Evolutionary conservation across 1,140 invertebrate genomes (phyloP).

Genomic region (Saccostrea echinata): DNA sequence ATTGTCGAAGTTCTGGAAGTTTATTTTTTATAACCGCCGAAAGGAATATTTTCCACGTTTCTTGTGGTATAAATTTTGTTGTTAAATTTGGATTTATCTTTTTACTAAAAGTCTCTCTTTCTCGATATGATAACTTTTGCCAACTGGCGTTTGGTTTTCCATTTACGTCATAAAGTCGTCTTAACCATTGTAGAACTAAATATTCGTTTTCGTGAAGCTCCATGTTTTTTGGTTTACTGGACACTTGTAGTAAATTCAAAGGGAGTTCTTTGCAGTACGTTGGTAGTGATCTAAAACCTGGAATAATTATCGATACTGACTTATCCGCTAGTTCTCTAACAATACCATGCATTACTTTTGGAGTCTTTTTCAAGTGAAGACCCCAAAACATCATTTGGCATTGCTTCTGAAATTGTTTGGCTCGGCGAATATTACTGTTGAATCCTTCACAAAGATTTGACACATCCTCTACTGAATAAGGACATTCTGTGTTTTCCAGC

Average conservation of each 20-base stretch:
- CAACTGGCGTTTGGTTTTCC: not conserved
- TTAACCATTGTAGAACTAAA: constrained; percentile 40
- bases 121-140: not conserved
- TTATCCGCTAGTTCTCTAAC: constrained; percentile 53
- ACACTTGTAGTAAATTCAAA: constrained; percentile 54
- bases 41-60: constrained; percentile 39
- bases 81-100: constrained; percentile 52
- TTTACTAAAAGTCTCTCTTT: not conserved
- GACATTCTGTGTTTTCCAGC: constrained; percentile 21
- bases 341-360: constrained; percentile 51
- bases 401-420: constrained; percentile 57
- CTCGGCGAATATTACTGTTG: constrained; percentile 51
- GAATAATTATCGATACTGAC: constrained; percentile 48
- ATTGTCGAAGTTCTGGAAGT: not conserved
- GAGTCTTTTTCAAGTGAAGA: constrained; percentile 50
- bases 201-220: not conserved
- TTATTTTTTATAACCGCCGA: not conserved
- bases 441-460: constrained; percentile 53
- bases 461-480: constrained; percentile 56
- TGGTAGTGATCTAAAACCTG: constrained; percentile 50
- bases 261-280: constrained; percentile 38
- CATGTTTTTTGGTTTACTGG: constrained; percentile 41
- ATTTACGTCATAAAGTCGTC: constrained; percentile 36
- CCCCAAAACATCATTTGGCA: constrained; percentile 57
- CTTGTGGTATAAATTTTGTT: constrained; percentile 17